A percentile compares a stretch with the other conserved stretches of the same genome.
These are phyloP conservation scores for Danaus plexippus DNA, from an alignment of 1,140 invertebrate genomes.

Conservation along the genomic window DNA sequence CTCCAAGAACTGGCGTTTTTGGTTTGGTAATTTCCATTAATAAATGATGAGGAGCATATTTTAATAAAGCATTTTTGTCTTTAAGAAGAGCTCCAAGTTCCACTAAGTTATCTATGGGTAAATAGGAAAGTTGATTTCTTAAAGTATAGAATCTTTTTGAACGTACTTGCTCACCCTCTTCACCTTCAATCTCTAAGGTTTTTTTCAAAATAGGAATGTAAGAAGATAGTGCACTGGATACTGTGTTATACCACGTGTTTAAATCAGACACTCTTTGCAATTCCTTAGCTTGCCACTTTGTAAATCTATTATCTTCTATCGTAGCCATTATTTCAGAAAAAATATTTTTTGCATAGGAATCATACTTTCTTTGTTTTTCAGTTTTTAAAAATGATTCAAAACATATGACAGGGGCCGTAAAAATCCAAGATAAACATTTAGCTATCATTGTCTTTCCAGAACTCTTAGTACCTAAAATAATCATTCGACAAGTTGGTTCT, in stretches of 20 bases:
- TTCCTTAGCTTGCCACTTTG: constrained; percentile 44
- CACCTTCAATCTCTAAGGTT: constrained; percentile 13
- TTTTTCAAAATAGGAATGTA: constrained; percentile 35
- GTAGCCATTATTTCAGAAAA: constrained; percentile 57
- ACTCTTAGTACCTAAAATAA: constrained; percentile 49
- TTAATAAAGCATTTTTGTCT: constrained; percentile 26
- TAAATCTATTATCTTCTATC: constrained; percentile 49
- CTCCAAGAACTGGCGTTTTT: constrained; percentile 38
- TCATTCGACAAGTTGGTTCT: constrained; percentile 55
- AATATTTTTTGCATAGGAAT: constrained; percentile 43
- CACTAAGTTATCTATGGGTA: constrained; percentile 44
- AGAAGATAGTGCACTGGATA: constrained; percentile 24
- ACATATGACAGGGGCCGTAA: constrained; percentile 41
- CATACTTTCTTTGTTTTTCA: constrained; percentile 49
- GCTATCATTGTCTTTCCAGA: constrained; percentile 57
- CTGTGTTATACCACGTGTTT: constrained; percentile 35
- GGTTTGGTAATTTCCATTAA: constrained; percentile 36
- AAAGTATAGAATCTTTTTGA: constrained; percentile 24
- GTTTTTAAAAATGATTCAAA: constrained; percentile 37
- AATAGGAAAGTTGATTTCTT: constrained; percentile 27
- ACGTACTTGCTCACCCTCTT: constrained; percentile 4
- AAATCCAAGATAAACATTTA: constrained; percentile 55
- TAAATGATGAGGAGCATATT: constrained; percentile 42
- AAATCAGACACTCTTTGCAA: constrained; percentile 37
- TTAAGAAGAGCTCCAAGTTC: constrained; percentile 31